phyloP scores from a whole-genome alignment of 2,797 vertebrate species.

The Chaunax sp. region DNA sequence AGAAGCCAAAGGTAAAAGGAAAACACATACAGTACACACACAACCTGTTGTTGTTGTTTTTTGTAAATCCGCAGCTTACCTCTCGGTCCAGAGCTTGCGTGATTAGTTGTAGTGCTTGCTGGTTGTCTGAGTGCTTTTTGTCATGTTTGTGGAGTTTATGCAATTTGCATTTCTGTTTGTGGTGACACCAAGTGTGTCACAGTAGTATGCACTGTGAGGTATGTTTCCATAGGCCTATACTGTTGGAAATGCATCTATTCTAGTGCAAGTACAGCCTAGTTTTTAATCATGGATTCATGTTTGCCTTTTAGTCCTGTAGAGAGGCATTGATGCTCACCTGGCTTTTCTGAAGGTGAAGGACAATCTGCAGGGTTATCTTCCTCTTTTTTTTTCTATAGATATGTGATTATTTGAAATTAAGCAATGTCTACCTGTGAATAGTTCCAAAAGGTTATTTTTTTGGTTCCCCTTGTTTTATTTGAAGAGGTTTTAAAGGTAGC shows the following conservation, averaged over 20 bases:
- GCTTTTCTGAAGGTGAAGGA: constrained; percentile 49
- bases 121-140: constrained; percentile 21
- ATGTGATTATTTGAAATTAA: constrained; percentile 6
- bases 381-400: no score
- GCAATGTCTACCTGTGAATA: background rate
- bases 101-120: constrained; percentile 29
- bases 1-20: constrained; percentile 80
- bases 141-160: constrained; percentile 6
- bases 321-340: constrained; percentile 6
- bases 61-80: constrained; percentile 45
- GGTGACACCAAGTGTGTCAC: constrained; percentile 12
- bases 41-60: constrained; percentile 50
- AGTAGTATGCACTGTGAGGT: constrained; percentile 6
- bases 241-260: constrained; percentile 7
- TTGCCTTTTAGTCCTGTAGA: constrained; percentile 17
- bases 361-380: constrained; percentile 60
- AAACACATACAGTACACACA: constrained; percentile 10
- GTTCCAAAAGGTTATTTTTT: background rate
- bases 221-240: constrained; percentile 29
- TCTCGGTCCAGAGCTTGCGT: constrained; percentile 21
- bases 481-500: background rate
- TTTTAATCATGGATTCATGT: constrained; percentile 54
- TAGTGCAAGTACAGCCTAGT: constrained; percentile 41
- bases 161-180: constrained; percentile 29
- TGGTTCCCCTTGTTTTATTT: background rate